Percentiles rank a stretch among this genome's conserved stretches.
These are phyloP conservation scores for Octopus sinensis DNA, from an alignment of 1,140 invertebrate species.

Conservation along the genomic window DNA sequence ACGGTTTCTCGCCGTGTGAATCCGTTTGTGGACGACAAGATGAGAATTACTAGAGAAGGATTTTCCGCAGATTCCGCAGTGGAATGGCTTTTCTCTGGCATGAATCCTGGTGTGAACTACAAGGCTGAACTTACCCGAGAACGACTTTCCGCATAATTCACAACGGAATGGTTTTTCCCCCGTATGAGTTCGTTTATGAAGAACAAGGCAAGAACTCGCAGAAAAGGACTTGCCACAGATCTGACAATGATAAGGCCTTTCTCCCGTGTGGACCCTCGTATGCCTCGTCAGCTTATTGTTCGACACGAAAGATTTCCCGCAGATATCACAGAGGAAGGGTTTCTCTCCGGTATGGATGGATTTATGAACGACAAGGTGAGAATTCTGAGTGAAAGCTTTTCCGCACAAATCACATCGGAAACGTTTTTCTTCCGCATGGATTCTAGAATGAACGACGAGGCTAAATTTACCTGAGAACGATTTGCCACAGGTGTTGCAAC, in stretches of 20 bases:
- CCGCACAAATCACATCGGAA: conserved; percentile 32
- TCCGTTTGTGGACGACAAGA: too few species aligned
- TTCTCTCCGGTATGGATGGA: conserved; percentile 41
- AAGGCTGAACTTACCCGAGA: too few species aligned
- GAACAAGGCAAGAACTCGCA: conserved; percentile 35
- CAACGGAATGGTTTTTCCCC: conserved; percentile 63
- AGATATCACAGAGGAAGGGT: conserved; percentile 40
- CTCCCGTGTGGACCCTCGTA: conserved; percentile 73
- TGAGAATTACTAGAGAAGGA: too few species aligned
- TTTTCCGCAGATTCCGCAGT: too few species aligned
- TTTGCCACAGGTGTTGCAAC: not conserved
- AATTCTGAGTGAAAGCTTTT: conserved; percentile 24
- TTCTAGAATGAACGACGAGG: conserved; percentile 51
- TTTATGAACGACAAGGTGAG: conserved; percentile 18
- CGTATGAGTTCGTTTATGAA: conserved; percentile 51
- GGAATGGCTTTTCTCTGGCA: too few species aligned
- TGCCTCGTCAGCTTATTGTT: conserved; percentile 44
- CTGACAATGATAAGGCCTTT: conserved; percentile 95
- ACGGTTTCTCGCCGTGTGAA: too few species aligned
- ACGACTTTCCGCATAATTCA: too few species aligned
- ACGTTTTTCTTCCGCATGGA: conserved; percentile 15
- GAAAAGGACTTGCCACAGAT: conserved; percentile 94
- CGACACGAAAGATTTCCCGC: conserved; percentile 34
- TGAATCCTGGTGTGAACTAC: too few species aligned
- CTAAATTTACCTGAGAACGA: conserved; percentile 15